Conservation (phyloP, 2,888 invertebrate genomes). For the Leptinotarsa haldemani region DNA sequence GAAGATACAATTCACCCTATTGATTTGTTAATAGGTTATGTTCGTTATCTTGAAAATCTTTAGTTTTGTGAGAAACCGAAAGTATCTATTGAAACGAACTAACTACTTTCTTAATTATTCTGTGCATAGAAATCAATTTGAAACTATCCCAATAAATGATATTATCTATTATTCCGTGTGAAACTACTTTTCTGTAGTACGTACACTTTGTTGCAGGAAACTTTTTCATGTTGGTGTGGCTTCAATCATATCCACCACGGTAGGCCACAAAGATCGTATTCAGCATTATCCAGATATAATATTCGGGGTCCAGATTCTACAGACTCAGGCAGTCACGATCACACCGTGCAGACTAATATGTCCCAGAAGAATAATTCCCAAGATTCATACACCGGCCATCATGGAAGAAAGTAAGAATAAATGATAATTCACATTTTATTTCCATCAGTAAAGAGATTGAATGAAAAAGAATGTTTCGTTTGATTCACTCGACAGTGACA, state of each 20-base stretch:
- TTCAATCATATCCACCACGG: conserved; percentile 47
- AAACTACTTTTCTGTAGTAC: not conserved
- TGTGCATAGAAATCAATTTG: too few relatives aligned
- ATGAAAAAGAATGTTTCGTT: not conserved
- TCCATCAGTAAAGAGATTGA: not conserved
- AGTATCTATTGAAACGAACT: too few relatives aligned
- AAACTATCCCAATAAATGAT: too few relatives aligned
- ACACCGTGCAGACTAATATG: conserved; percentile 46
- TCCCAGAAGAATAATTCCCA: conserved; percentile 16
- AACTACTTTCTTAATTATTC: too few relatives aligned
- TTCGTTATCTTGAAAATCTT: too few relatives aligned
- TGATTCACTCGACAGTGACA: too few relatives aligned
- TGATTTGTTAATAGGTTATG: too few relatives aligned
- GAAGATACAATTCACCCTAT: too few relatives aligned
- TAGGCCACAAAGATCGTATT: conserved; percentile 55
- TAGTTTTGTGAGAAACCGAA: too few relatives aligned
- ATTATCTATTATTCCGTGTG: too few relatives aligned
- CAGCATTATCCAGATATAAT: conserved; percentile 55
- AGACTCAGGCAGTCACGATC: conserved; percentile 54
- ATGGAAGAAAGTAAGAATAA: conserved; percentile 23
- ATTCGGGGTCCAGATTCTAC: conserved; percentile 54
- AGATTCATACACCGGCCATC: conserved; percentile 8
- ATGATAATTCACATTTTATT: not conserved
- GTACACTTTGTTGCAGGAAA: conserved; percentile 51
- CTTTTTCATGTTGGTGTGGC: conserved; percentile 54